phyloP scores from a whole-genome alignment of 2,888 invertebrate genomes.

The Crossocerus cetratus region DNA sequence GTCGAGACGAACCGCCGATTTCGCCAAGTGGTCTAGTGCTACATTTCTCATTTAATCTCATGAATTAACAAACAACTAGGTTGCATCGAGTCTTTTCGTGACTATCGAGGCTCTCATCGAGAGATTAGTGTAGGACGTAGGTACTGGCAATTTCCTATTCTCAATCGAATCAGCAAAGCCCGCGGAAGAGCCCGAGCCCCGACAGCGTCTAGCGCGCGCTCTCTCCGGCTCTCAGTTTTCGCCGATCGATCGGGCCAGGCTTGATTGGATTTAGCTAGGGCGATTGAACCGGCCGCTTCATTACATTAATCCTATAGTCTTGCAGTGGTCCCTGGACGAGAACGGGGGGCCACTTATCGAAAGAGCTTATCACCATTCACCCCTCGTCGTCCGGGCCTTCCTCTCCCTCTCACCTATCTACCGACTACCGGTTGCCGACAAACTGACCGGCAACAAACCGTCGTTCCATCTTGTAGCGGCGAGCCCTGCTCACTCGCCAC shows the following conservation, averaged over 20 bases:
- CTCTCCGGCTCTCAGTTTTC: constrained; percentile 17
- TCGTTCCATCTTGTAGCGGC: too few relatives aligned
- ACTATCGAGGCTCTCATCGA: neutral
- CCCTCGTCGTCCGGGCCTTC: neutral
- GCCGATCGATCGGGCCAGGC: constrained; percentile 30
- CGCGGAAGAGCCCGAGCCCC: neutral
- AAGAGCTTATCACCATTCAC: constrained; percentile 31
- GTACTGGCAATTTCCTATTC: constrained; percentile 41
- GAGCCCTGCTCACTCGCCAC: too few relatives aligned
- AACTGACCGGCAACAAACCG: too few relatives aligned
- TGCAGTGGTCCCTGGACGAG: constrained; percentile 11
- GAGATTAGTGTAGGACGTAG: constrained; percentile 4
- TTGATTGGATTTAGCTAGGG: constrained; percentile 57
- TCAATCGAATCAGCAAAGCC: constrained; percentile 20
- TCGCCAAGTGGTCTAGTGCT: too few relatives aligned
- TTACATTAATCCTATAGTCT: constrained; percentile 54
- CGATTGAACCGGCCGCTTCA: constrained; percentile 53
- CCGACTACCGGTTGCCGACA: too few relatives aligned
- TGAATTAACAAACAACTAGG: too few relatives aligned
- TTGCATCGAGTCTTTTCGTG: too few relatives aligned
- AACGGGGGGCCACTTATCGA: constrained; percentile 24
- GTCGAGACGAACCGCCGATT: too few relatives aligned
- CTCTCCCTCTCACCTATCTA: neutral
- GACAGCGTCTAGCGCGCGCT: neutral
- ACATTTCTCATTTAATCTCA: too few relatives aligned